Conservation (phyloP, 2,797 vertebrate genomes). For the Gymnothorax reevesii region DNA sequence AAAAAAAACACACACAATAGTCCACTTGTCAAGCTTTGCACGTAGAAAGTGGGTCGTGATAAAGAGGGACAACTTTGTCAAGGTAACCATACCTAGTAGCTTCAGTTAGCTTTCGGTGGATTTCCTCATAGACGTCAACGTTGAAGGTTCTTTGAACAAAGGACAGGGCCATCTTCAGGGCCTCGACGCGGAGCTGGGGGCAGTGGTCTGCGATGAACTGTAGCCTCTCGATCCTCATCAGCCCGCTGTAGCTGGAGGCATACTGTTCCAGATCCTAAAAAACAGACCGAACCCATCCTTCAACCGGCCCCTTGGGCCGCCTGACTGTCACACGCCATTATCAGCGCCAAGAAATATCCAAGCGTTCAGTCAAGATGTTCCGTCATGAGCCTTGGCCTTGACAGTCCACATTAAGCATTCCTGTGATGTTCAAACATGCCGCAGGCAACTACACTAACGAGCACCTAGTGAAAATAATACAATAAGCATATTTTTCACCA, state of each 20-base stretch:
- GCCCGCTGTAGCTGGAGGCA: slow-evolving; percentile 91
- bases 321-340: neutral
- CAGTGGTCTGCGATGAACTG: slow-evolving; percentile 98
- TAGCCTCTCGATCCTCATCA: slow-evolving; percentile 95
- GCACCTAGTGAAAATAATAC: neutral
- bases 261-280: slow-evolving; percentile 94
- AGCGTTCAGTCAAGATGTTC: neutral
- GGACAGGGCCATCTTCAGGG: slow-evolving; percentile 95
- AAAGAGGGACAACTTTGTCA: neutral
- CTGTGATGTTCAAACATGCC: neutral
- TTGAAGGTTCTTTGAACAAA: slow-evolving; percentile 99
- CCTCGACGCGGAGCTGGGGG: slow-evolving; percentile 89
- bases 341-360: neutral
- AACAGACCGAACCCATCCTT: neutral
- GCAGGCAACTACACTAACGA: neutral
- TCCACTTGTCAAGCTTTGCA: no score
- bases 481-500: neutral
- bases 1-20: no score
- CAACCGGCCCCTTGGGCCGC: neutral
- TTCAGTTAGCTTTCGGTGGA: slow-evolving; percentile 93
- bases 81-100: slow-evolving; percentile 78
- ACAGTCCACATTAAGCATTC: neutral
- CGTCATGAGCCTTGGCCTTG: neutral
- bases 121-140: slow-evolving; percentile 95
- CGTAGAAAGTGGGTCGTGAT: neutral